A percentile compares a stretch with the other conserved stretches of the same genome.
Evolutionary conservation across 2,888 invertebrate genomes (phyloP).

Genomic region (Platycheirus rosarum): DNA sequence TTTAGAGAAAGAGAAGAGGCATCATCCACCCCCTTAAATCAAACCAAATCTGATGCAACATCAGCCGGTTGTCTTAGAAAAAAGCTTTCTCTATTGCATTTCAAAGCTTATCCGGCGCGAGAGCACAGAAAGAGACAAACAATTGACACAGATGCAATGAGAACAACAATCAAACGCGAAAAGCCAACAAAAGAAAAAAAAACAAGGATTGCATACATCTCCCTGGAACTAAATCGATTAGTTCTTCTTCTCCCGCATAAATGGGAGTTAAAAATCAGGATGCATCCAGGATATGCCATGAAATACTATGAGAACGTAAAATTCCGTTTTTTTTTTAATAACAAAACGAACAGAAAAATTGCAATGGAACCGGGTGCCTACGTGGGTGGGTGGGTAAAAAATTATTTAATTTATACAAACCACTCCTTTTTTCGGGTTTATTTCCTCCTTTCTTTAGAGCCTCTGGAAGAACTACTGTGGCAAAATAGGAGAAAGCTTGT

Average conservation of each 20-base stretch:
- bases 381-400: not conserved
- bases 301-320: conserved; percentile 70
- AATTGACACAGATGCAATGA: conserved; percentile 67
- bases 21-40: conserved; percentile 27
- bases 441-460: conserved; percentile 23
- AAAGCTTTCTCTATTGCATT: conserved; percentile 72
- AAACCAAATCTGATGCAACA: conserved; percentile 49
- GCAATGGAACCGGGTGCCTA: not conserved
- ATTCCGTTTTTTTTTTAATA: conserved; percentile 7
- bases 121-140: conserved; percentile 61
- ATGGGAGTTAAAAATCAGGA: conserved; percentile 52
- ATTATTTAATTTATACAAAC: conserved; percentile 42
- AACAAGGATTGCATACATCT: conserved; percentile 57
- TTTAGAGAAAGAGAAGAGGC: conserved; percentile 34
- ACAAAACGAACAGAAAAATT: conserved; percentile 62
- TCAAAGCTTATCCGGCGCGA: conserved; percentile 29
- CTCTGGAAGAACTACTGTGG: conserved; percentile 58
- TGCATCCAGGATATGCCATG: conserved; percentile 29
- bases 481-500: conserved; percentile 57
- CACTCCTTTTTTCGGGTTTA: conserved; percentile 31
- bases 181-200: conserved; percentile 8
- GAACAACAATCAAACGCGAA: conserved; percentile 49
- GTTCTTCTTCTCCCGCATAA: conserved; percentile 62
- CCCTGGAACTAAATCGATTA: conserved; percentile 66
- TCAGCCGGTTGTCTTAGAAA: conserved; percentile 16